These are phyloP conservation scores for Pygoscelis adeliae DNA, from an alignment of 2,113 vertebrate species.

Conservation along the genomic window DNA sequence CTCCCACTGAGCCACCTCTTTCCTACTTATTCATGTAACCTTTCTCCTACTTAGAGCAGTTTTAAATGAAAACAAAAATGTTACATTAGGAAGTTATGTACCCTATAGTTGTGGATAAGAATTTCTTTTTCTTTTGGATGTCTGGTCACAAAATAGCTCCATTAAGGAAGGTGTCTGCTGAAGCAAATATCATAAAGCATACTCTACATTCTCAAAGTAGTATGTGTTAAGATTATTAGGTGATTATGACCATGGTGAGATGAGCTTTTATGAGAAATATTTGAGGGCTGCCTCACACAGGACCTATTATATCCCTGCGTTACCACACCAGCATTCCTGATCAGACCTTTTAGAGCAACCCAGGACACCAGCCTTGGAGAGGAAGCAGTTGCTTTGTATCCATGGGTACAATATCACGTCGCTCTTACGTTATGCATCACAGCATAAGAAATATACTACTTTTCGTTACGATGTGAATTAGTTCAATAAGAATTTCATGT, in stretches of 20 bases:
- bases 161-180: background rate
- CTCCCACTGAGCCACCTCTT: background rate
- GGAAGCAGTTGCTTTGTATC: background rate
- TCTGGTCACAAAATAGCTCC: background rate
- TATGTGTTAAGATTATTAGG: background rate
- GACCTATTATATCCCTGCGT: background rate
- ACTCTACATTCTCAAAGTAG: background rate
- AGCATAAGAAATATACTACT: background rate
- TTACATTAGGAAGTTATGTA: background rate
- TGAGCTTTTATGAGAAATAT: constrained; percentile 24
- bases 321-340: background rate
- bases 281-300: constrained; percentile 5
- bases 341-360: background rate
- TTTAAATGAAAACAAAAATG: constrained; percentile 3
- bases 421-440: background rate
- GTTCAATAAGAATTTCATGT: background rate
- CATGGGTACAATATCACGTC: background rate
- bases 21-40: background rate
- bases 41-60: background rate
- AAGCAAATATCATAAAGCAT: background rate
- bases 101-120: background rate
- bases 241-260: background rate
- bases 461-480: background rate
- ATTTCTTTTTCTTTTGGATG: background rate
- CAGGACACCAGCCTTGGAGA: background rate